A percentile compares a stretch with the other conserved stretches of the same genome.
Evolutionary conservation across 2,113 vertebrate species (phyloP).

Genomic region (Perca fluviatilis): DNA sequence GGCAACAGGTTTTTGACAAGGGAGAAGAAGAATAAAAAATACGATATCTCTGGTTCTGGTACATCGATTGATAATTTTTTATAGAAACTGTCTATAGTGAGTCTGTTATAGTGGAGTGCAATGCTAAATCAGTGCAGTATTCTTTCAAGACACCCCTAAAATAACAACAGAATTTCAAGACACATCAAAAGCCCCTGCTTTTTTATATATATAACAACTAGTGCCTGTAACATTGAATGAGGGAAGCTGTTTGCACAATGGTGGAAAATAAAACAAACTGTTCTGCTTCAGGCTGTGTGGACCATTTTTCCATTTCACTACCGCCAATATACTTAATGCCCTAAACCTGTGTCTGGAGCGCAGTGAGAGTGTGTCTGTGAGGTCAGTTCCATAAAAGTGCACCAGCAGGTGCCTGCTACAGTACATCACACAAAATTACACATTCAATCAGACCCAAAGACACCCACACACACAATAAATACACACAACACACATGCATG

Average conservation of each 20-base stretch:
- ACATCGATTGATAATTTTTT: slow-evolving; percentile 5
- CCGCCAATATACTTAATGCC: slow-evolving; percentile 64
- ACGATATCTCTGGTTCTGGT: background rate
- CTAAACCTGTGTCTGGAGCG: slow-evolving; percentile 65
- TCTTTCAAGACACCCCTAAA: slow-evolving; percentile 5
- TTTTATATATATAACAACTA: slow-evolving; percentile 1
- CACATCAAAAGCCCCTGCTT: slow-evolving; percentile 3
- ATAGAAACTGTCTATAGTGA: background rate
- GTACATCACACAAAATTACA: slow-evolving; percentile 66
- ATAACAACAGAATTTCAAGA: background rate
- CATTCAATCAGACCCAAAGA: slow-evolving; percentile 51
- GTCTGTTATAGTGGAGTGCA: background rate
- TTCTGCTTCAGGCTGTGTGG: slow-evolving; percentile 44
- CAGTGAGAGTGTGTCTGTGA: slow-evolving; percentile 76
- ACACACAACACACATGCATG: slow-evolving; percentile 55
- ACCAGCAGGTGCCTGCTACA: slow-evolving; percentile 73
- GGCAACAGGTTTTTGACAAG: background rate
- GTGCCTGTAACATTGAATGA: slow-evolving; percentile 18
- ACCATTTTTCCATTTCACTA: slow-evolving; percentile 69
- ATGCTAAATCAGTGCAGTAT: background rate
- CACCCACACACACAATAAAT: slow-evolving; percentile 24
- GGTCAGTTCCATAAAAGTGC: slow-evolving; percentile 76
- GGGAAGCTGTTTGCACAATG: slow-evolving; percentile 46
- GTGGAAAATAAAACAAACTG: slow-evolving; percentile 50
- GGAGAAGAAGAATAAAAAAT: slow-evolving; percentile 7